These are phyloP conservation scores for Periophthalmus magnuspinnatus DNA, from an alignment of 2,797 vertebrate species.

Conservation along the genomic window DNA sequence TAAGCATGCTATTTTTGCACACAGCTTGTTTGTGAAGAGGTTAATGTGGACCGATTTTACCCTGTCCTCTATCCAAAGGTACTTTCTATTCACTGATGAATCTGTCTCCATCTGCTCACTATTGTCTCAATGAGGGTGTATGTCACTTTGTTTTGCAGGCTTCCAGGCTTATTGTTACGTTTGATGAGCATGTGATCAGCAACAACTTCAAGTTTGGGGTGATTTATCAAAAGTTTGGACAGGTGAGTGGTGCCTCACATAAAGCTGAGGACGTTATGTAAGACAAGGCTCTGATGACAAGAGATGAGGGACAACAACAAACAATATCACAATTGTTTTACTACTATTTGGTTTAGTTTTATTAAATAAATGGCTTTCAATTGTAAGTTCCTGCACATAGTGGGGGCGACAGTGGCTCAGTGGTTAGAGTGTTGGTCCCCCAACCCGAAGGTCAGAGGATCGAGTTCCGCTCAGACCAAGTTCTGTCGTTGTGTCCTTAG, in stretches of 20 bases:
- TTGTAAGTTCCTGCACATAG: too few relatives aligned
- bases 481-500: too few relatives aligned
- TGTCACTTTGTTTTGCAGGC: constrained; percentile 72
- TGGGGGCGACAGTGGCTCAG: too few relatives aligned
- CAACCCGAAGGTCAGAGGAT: too few relatives aligned
- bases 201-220: constrained; percentile 99
- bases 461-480: too few relatives aligned
- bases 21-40: constrained; percentile 93
- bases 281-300: too few relatives aligned
- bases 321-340: too few relatives aligned
- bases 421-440: too few relatives aligned
- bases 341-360: too few relatives aligned
- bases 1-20: constrained; percentile 23
- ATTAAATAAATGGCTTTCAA: too few relatives aligned
- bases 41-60: constrained; percentile 96
- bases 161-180: constrained; percentile 91
- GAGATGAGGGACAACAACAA: too few relatives aligned
- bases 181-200: constrained; percentile 96
- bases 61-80: constrained; percentile 98
- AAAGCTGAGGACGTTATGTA: too few relatives aligned
- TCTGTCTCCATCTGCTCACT: not conserved
- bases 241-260: constrained; percentile 75
- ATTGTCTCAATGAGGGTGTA: not conserved
- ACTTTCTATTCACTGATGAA: constrained; percentile 20
- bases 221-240: constrained; percentile 94